Percentiles rank a stretch among this genome's conserved stretches.
These are phyloP conservation scores for Chelonia mydas DNA, from an alignment of 2,797 vertebrate genomes.

Conservation along the genomic window DNA sequence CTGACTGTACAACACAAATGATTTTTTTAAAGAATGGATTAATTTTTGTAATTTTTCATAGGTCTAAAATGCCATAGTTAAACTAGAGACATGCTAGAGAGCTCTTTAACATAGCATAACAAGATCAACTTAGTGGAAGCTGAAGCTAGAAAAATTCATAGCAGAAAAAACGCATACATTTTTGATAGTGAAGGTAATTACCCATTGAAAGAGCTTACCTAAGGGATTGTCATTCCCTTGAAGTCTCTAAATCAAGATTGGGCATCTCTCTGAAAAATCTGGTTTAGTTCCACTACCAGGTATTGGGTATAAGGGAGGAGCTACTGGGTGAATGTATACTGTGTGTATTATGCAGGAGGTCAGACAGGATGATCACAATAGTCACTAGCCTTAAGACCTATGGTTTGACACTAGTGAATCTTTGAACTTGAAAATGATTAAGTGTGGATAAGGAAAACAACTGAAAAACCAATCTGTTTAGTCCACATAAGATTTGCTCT, in stretches of 20 bases:
- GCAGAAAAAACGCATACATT: not conserved
- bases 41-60: not conserved
- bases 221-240: rapidly evolving
- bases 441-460: rapidly evolving
- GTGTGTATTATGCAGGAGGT: not conserved
- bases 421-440: not conserved
- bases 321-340: not conserved
- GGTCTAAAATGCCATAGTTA: not conserved
- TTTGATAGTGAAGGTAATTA: not conserved
- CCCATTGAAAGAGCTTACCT: not conserved
- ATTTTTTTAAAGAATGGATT: not conserved
- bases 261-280: not conserved
- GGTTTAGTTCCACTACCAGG: not conserved
- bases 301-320: not conserved
- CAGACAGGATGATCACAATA: rapidly evolving
- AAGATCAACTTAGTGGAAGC: not conserved
- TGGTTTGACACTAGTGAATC: rapidly evolving
- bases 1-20: rapidly evolving
- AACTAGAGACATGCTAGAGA: not conserved
- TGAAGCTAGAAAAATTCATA: not conserved
- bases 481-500: not conserved
- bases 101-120: not conserved
- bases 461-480: not conserved
- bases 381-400: not conserved
- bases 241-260: not conserved